Evolutionary conservation across 2,113 vertebrate species (phyloP).

Genomic region (Phyllostomus discolor): DNA sequence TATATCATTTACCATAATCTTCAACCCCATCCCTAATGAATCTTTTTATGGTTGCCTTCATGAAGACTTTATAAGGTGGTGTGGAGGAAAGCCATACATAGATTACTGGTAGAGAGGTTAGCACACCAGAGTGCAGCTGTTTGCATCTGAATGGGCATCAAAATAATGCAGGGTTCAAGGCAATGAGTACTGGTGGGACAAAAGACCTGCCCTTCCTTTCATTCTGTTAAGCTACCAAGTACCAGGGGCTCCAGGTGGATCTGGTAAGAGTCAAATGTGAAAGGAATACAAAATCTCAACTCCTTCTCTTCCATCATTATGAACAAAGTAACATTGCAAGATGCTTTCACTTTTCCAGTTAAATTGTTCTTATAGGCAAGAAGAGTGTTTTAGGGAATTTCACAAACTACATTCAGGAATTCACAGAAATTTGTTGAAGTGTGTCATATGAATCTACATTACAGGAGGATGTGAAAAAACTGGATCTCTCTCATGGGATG

Average conservation of each 20-base stretch:
- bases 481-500: background rate
- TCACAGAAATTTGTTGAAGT: background rate
- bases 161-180: background rate
- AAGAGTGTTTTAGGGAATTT: background rate
- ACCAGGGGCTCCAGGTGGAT: background rate
- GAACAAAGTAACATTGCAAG: background rate
- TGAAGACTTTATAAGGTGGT: accelerated
- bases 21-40: background rate
- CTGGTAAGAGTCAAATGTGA: background rate
- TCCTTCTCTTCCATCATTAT: background rate
- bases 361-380: background rate
- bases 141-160: too few species aligned
- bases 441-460: background rate
- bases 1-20: background rate
- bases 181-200: background rate
- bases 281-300: background rate
- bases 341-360: background rate
- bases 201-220: background rate
- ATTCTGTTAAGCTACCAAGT: background rate
- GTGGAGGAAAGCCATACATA: accelerated
- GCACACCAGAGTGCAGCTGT: accelerated
- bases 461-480: background rate
- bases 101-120: background rate
- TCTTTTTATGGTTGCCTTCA: background rate
- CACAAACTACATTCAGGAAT: background rate